A percentile compares a stretch with the other conserved stretches of the same genome.
These are phyloP conservation scores for Melanostigma gelatinosum DNA, from an alignment of 2,113 vertebrate species.

Conservation along the genomic window DNA sequence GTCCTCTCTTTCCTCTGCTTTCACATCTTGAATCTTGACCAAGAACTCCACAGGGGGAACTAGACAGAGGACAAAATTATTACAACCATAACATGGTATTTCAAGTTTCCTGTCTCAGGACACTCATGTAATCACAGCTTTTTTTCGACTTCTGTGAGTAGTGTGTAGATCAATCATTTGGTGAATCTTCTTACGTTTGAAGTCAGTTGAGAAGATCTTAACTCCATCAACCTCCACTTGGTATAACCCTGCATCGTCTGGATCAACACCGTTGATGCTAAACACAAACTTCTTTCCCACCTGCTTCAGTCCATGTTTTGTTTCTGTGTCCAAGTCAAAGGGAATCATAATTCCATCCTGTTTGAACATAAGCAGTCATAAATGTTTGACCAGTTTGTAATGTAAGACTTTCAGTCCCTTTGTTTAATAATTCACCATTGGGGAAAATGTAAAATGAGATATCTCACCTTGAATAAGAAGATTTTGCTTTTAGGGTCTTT, in stretches of 20 bases:
- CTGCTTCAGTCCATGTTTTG: slow-evolving; percentile 83
- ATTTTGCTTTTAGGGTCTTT: slow-evolving; percentile 84
- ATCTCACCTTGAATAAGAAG: slow-evolving; percentile 90
- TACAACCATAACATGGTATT: not conserved
- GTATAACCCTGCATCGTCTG: slow-evolving; percentile 89
- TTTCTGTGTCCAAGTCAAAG: slow-evolving; percentile 71
- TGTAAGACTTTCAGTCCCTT: not conserved
- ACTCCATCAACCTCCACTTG: slow-evolving; percentile 88
- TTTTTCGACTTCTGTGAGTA: not conserved
- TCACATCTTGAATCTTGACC: slow-evolving; percentile 81
- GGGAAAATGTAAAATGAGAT: not conserved
- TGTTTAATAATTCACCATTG: not conserved
- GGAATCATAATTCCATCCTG: slow-evolving; percentile 88
- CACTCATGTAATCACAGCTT: not conserved
- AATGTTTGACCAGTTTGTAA: not conserved
- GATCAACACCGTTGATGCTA: slow-evolving; percentile 83
- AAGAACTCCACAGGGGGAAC: slow-evolving; percentile 84
- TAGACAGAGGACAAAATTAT: slow-evolving; percentile 53
- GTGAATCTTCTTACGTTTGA: slow-evolving; percentile 77
- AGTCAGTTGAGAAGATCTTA: slow-evolving; percentile 89
- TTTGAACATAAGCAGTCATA: not conserved
- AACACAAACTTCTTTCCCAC: slow-evolving; percentile 88
- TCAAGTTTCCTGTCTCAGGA: not conserved
- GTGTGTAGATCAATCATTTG: not conserved
- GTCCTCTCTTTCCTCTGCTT: slow-evolving; percentile 81